Base-by-base conservation (phyloP, 1,140 invertebrate genomes). In the Caenorhabditis tropicalis region DNA sequence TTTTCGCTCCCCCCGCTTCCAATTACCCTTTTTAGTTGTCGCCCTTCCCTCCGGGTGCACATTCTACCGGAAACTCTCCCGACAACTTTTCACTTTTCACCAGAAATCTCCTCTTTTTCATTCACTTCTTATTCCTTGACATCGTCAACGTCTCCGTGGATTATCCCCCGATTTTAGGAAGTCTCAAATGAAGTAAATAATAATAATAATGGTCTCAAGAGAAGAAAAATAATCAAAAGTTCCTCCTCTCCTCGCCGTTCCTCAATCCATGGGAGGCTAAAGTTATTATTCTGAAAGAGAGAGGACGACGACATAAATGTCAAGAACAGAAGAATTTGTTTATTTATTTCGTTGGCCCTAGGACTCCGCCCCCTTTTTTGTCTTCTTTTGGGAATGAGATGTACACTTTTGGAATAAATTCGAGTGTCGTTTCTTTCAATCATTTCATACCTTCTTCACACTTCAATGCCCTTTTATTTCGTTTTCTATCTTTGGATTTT, bases 71-170 rank as follows among this genome's bases (percentile, higher is more conserved):
- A 74, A 74, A 74, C 65, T 43, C 65, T 29, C 36, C n/a, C 36
- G 65, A 74, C 65, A 74, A 74, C 65, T 74, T 43, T 74, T 74
- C 65, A 74, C 65, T 74, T 65, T 65, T 74, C 65, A 39, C 65
- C 65, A 74, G 16, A 74, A 74, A 74, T 74, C 65, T 74, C 31
- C 10, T 31, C 16, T 9, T 36, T 12, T 39, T 36, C 36, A 2
- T 12, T 1, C 21, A 21, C n/a, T 74, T 43, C 65, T 74, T 74
- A n/a, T 65, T 31, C 9, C 65, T 65, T 65, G 3, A 27, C 9
- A 21, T 58, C 58, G 58, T 65, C 58, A 65, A 65, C 58, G 58
- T 33, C 29, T 65, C 36, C 31, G 4, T 33, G 31, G 58, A 65
- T 65, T 33, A 65, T 65, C 58, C n/a, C n/a, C n/a, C 53, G 53